Evolutionary conservation across 2,888 invertebrate species (phyloP).

Genomic region (Drosophila mettleri): DNA sequence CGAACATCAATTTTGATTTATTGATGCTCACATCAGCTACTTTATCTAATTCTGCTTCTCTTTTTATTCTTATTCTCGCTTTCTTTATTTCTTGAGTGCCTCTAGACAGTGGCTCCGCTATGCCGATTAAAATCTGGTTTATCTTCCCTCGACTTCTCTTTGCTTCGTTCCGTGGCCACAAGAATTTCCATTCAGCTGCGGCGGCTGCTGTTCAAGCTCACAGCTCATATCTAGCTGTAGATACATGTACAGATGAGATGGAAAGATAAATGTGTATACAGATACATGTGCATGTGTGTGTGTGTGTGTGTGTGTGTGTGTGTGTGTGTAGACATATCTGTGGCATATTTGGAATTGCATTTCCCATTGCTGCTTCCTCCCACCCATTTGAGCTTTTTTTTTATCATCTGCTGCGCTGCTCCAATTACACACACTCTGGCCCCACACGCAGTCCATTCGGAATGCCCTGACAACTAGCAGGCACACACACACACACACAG

Average conservation of each 20-base stretch:
- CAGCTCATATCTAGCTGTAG: neutral
- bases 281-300: neutral
- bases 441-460: conserved; percentile 29
- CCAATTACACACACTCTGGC: conserved; percentile 22
- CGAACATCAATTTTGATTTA: neutral
- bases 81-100: neutral
- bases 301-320: neutral
- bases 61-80: neutral
- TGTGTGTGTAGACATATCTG: neutral
- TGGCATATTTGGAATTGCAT: conserved; percentile 12
- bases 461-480: conserved; percentile 44
- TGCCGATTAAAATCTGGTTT: neutral
- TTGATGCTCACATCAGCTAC: neutral
- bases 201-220: conserved; percentile 1
- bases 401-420: conserved; percentile 14
- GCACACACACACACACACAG: conserved; percentile 6
- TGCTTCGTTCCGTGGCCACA: conserved; percentile 1
- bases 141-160: neutral
- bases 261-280: neutral
- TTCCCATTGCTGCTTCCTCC: neutral
- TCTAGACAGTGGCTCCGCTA: neutral
- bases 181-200: conserved; percentile 12
- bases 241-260: neutral
- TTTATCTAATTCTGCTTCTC: too few species aligned
- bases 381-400: neutral